Evolutionary conservation across 2,888 invertebrate species (phyloP).

Genomic region (Heliconius aoede): DNA sequence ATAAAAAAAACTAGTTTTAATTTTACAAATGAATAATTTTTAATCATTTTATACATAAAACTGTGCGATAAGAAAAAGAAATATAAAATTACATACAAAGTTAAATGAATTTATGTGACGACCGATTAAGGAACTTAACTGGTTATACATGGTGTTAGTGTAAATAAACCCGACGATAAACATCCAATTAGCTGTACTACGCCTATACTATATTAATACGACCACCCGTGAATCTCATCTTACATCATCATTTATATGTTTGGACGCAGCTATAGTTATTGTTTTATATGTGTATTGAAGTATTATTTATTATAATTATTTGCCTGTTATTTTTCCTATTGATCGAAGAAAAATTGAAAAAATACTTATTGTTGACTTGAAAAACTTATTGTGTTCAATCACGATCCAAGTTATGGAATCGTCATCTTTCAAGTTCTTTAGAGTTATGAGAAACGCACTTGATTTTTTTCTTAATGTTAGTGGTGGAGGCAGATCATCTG

Average conservation of each 20-base stretch:
- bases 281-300: too few relatives aligned
- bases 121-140: constrained; percentile 31
- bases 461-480: too few relatives aligned
- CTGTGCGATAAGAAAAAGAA: not conserved
- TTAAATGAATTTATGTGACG: constrained; percentile 38
- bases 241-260: not conserved
- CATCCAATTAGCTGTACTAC: constrained; percentile 22
- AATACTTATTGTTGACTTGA: too few relatives aligned
- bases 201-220: constrained; percentile 12
- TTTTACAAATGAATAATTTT: not conserved
- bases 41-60: not conserved
- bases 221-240: constrained; percentile 13
- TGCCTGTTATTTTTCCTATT: too few relatives aligned
- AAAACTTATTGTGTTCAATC: too few relatives aligned
- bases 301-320: too few relatives aligned
- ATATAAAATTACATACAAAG: constrained; percentile 2
- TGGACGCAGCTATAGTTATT: not conserved
- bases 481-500: too few relatives aligned
- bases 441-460: too few relatives aligned
- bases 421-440: too few relatives aligned
- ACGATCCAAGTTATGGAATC: too few relatives aligned
- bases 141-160: constrained; percentile 28
- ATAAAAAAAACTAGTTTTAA: not conserved
- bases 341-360: too few relatives aligned
- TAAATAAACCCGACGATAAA: constrained; percentile 26